Base-by-base conservation (phyloP, 2,888 invertebrate genomes). In the Pristionchus fissidentatus region DNA sequence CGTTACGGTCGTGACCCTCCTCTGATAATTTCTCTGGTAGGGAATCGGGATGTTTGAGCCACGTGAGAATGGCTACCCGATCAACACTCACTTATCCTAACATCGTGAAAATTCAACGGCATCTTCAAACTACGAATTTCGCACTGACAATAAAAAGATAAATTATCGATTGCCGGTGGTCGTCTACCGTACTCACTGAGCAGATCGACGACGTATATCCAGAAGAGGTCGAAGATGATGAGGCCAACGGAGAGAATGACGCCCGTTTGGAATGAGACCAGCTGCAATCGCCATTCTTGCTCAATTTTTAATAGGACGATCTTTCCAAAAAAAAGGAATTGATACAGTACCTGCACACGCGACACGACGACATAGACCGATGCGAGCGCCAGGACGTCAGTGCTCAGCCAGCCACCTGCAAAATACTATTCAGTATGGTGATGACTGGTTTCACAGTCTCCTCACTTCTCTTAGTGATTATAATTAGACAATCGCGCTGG, bases 131-230 rank as follows among this genome's bases (percentile, higher is more conserved):
- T n/a, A 49, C 52, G 19, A 62, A 62, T 62, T 29, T 62, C 13
- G n/a, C n/a, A 15, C 62, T 26, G 26, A 62, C 8, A 62, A 62
- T 49, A 49, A 49, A 15, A 15, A 49, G 19, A 49, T 49, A 49
- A 49, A 15, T 15, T 15, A 49, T 49, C 10, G n/a, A n/a, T n/a
- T n/a, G n/a, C n/a, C n/a, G n/a, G n/a, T n/a, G n/a, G n/a, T n/a
- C n/a, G 15, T 46, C 46, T 15, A 46, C 46, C 8, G 8, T 15
- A 46, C 88, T 85, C 26, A 88, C 88, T 88, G 26, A 89, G 78
- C 22, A 89, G 81, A 83, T 89, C 89, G 35, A 89, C 83, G 35
- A 85, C 87, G 81, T 87, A 89, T n/a, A 88, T 79, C 84, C 86
- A 89, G 84, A 89, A 88, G 13, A 89, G 85, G 66, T 89, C 89